phyloP scores from a whole-genome alignment of 1,140 invertebrate species.

The Probaryconus sp. region DNA sequence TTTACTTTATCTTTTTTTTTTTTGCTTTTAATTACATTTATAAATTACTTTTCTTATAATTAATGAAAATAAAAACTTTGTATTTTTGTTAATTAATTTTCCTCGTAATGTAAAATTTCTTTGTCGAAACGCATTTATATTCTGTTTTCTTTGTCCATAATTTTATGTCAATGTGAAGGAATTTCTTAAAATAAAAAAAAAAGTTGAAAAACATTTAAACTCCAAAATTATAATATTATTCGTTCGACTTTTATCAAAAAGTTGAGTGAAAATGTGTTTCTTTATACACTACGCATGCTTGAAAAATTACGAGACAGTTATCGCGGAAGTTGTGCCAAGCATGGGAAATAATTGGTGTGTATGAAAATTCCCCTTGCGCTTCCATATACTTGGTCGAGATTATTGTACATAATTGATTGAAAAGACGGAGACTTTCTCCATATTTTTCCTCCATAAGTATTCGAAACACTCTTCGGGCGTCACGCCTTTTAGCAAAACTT shows the following conservation, averaged over 20 bases:
- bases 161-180: too few species aligned
- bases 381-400: constrained; percentile 10
- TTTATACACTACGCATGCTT: background rate
- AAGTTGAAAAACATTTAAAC: constrained; percentile 12
- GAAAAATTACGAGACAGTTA: constrained; percentile 21
- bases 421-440: constrained; percentile 19
- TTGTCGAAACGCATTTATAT: too few species aligned
- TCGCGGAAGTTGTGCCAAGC: constrained; percentile 8
- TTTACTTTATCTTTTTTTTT: background rate
- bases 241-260: too few species aligned
- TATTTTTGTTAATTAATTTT: background rate
- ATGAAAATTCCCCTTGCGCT: constrained; percentile 17
- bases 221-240: too few species aligned
- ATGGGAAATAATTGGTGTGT: constrained; percentile 15
- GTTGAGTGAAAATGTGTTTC: background rate
- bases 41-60: background rate
- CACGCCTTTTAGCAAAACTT: constrained; percentile 39
- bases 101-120: constrained; percentile 7
- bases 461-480: constrained; percentile 19
- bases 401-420: constrained; percentile 52
- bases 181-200: too few species aligned
- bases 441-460: constrained; percentile 35
- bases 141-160: too few species aligned
- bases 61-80: too few species aligned
- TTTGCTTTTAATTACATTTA: constrained; percentile 3